phyloP scores from a whole-genome alignment of 2,797 vertebrate genomes.

The Rhinatrema bivittatum region DNA sequence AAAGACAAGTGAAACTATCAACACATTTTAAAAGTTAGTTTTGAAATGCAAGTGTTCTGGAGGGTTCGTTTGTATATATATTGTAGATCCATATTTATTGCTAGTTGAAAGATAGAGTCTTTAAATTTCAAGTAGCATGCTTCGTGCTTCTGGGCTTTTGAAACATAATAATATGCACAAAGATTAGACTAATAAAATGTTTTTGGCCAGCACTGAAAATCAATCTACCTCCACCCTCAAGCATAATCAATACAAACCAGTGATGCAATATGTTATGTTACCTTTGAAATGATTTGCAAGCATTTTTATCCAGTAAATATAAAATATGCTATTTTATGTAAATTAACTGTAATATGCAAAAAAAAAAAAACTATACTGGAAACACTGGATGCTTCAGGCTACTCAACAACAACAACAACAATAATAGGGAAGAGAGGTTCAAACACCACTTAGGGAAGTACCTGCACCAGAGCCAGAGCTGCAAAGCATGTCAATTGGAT shows the following conservation, averaged over 20 bases:
- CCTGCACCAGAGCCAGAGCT: too few relatives aligned
- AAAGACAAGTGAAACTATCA: too few relatives aligned
- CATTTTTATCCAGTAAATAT: too few relatives aligned
- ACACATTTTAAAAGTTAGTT: too few relatives aligned
- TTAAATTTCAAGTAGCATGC: conserved; percentile 32
- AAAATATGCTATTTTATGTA: too few relatives aligned
- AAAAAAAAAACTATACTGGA: too few relatives aligned
- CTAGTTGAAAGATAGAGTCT: conserved; percentile 35
- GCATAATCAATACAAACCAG: conserved; percentile 45
- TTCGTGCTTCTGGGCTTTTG: conserved; percentile 36
- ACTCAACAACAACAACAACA: too few relatives aligned
- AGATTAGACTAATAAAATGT: conserved; percentile 53
- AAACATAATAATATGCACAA: conserved; percentile 34
- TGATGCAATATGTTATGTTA: conserved; percentile 25
- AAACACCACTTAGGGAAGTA: too few relatives aligned
- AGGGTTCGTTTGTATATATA: conserved; percentile 22
- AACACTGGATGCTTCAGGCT: too few relatives aligned
- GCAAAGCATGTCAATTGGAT: too few relatives aligned
- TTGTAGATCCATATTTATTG: conserved; percentile 29
- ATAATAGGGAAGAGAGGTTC: too few relatives aligned
- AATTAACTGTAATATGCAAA: too few relatives aligned
- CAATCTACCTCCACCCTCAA: conserved; percentile 50
- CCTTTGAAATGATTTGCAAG: conserved; percentile 27
- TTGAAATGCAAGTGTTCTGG: conserved; percentile 21
- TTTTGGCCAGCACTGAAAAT: conserved; percentile 46